Evolutionary conservation across 2,888 invertebrate genomes (phyloP).

Genomic region (Laothoe populi): DNA sequence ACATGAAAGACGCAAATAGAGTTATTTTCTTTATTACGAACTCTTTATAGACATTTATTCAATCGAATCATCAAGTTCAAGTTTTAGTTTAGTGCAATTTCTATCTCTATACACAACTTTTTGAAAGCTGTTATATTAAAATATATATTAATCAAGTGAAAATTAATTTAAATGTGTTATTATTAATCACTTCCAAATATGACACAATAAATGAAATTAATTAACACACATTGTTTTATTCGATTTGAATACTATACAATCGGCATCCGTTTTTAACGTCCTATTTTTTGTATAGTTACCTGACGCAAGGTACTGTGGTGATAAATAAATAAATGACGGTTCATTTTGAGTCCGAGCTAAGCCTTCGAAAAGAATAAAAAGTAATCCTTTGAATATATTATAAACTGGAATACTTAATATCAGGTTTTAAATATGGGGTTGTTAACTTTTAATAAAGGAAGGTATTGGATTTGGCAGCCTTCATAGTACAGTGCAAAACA

Average conservation of each 20-base stretch:
- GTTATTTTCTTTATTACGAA: too few species aligned
- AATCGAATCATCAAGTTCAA: too few species aligned
- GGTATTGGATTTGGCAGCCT: not conserved
- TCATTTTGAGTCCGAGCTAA: not conserved
- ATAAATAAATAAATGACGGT: not conserved
- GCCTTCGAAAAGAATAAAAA: not conserved
- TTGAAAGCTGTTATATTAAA: too few species aligned
- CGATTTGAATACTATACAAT: not conserved
- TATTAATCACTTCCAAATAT: not conserved
- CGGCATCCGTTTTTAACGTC: not conserved
- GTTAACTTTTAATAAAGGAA: slow-evolving; percentile 6
- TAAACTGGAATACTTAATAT: slow-evolving; percentile 6
- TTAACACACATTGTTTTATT: not conserved
- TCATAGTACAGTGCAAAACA: too few species aligned
- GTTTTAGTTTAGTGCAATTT: too few species aligned
- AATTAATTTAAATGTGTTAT: too few species aligned
- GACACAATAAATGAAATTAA: not conserved
- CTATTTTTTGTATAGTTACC: not conserved
- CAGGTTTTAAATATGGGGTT: slow-evolving; percentile 3
- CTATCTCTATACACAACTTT: too few species aligned
- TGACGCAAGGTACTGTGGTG: not conserved
- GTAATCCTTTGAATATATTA: not conserved
- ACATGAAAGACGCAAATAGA: too few species aligned
- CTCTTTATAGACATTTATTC: too few species aligned
- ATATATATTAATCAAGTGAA: too few species aligned